phyloP scores from a whole-genome alignment of 2,797 vertebrate genomes.

The Chlorospingus semifuscus region DNA sequence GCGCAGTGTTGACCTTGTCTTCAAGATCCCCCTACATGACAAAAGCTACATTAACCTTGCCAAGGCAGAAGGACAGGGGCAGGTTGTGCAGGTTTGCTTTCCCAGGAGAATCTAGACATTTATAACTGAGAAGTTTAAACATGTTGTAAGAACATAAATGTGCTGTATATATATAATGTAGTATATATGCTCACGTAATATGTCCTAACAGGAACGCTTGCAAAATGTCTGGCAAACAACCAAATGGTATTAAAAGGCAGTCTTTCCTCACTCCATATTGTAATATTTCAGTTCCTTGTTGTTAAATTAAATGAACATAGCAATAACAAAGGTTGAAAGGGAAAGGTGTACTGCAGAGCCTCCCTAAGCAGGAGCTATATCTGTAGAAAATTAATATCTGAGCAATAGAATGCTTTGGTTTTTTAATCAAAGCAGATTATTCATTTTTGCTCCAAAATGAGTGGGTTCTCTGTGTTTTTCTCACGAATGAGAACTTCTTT shows the following conservation, averaged over 20 bases:
- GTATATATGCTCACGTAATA: neutral
- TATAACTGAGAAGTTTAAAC: conserved; percentile 55
- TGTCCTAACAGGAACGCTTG: conserved; percentile 33
- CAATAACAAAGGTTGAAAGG: neutral
- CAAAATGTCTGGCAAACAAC: conserved; percentile 44
- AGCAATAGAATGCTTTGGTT: neutral
- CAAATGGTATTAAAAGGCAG: neutral
- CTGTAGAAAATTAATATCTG: neutral
- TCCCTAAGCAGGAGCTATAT: neutral
- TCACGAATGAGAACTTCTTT: neutral
- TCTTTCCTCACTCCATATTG: neutral
- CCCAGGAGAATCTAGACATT: conserved; percentile 42
- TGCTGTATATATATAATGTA: neutral
- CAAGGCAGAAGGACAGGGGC: conserved; percentile 34
- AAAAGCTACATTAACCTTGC: conserved; percentile 46
- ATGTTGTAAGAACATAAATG: conserved; percentile 56
- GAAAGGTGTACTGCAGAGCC: neutral
- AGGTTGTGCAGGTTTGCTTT: conserved; percentile 59
- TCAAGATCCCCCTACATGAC: conserved; percentile 31
- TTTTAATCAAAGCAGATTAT: neutral
- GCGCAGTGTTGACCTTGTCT: conserved; percentile 20
- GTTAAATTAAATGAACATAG: neutral
- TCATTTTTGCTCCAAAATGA: neutral
- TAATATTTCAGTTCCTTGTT: neutral
- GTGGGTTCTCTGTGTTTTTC: neutral